phyloP scores from a whole-genome alignment of 2,113 vertebrate species.

The Tyrannus savana region DNA sequence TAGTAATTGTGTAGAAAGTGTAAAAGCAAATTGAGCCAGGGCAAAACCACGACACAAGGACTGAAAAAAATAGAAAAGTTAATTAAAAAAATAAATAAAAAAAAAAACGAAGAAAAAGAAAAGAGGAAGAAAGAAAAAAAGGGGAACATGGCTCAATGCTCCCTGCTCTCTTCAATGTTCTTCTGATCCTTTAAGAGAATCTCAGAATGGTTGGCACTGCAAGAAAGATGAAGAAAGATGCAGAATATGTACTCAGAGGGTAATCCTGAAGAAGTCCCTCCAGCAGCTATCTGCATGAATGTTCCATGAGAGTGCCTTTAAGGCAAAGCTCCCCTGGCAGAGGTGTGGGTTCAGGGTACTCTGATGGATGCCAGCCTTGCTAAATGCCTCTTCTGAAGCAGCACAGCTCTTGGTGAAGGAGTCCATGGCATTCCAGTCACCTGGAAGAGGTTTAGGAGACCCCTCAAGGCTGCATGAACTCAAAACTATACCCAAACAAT shows the following conservation, averaged over 20 bases:
- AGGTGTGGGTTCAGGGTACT: background rate
- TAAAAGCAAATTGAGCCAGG: too few species aligned
- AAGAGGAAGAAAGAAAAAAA: too few species aligned
- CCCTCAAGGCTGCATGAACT: accelerated
- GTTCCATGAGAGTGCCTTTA: background rate
- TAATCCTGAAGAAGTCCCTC: background rate
- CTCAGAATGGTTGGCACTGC: background rate
- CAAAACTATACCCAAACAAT: background rate
- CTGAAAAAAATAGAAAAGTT: background rate
- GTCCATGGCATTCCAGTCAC: background rate
- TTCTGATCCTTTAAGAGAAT: background rate
- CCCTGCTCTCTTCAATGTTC: background rate
- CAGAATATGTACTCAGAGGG: background rate
- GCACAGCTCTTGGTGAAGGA: background rate
- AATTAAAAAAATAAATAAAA: background rate
- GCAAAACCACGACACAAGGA: too few species aligned
- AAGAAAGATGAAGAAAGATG: background rate
- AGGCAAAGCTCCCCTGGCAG: background rate
- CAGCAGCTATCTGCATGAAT: accelerated
- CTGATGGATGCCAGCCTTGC: background rate
- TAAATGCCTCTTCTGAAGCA: background rate
- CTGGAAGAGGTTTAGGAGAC: background rate
- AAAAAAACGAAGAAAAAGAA: background rate
- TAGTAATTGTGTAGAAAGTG: too few species aligned
- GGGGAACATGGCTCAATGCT: accelerated